A percentile compares a stretch with the other conserved stretches of the same genome.
phyloP scores from a whole-genome alignment of 2,888 invertebrate species.

The Platycnemis pennipes region DNA sequence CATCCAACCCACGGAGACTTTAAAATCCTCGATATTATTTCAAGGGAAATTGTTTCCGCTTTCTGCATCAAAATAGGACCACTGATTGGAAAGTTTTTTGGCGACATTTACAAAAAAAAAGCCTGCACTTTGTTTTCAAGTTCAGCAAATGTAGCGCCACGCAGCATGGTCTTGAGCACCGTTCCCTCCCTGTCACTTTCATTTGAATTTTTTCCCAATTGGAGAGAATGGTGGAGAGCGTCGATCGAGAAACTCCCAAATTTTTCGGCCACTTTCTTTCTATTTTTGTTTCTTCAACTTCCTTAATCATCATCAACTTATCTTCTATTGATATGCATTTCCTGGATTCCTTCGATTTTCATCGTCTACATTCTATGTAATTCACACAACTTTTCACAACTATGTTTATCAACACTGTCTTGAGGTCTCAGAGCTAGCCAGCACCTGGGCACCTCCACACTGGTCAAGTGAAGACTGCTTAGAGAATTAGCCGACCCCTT shows the following conservation, averaged over 20 bases:
- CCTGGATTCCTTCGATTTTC: neutral
- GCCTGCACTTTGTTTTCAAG: neutral
- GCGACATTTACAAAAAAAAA: constrained; percentile 3
- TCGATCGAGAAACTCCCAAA: neutral
- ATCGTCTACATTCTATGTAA: neutral
- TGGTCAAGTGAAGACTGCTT: neutral
- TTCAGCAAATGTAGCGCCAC: neutral
- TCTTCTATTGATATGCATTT: neutral
- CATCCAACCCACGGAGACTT: no score
- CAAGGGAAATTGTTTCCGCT: no score
- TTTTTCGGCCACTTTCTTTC: neutral
- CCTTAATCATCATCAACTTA: neutral
- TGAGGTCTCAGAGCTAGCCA: neutral
- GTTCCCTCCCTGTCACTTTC: neutral
- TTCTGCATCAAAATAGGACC: no score
- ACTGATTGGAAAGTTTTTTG: no score
- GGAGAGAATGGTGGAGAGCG: neutral
- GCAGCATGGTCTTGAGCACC: neutral
- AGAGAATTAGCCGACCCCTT: neutral
- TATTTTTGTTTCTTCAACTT: neutral
- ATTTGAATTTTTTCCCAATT: neutral
- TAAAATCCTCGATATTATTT: no score
- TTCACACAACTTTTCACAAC: neutral
- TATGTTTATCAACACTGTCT: neutral
- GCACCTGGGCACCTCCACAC: neutral